Evolutionary conservation across 1,140 invertebrate genomes (phyloP), one percentile per base, ranked within the genome.

Genomic region (Platorchestia sp.): DNA sequence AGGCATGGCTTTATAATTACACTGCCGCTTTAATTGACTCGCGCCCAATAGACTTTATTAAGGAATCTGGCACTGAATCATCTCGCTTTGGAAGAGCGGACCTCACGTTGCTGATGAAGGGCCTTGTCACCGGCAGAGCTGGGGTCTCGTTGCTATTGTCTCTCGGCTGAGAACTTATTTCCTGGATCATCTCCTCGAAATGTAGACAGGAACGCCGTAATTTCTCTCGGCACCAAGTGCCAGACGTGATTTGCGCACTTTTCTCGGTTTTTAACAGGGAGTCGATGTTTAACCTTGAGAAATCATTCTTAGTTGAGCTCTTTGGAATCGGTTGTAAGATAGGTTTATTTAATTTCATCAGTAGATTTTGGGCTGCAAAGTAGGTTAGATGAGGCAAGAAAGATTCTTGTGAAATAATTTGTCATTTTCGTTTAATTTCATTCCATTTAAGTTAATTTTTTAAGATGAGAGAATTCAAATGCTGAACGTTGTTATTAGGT

Each of bases 21-120:
- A 14, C 87, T 36, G 36, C 27, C 87, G n/a, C 87, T 89, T 89
- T 43, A 89, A 89, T 89, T 89, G 87, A 89, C 87, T 27, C 14
- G 87, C 87, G 14, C n/a, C 41, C 87, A 89, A 89, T 89, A 41
- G 87, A 44, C 87, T 89, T 89, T 89, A 89, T 44, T 89, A 44
- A 42, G 87, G 41, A 89, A 89, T 41, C 87, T 42, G 14, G 43
- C 87, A 89, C 59, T 75, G 59, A 75, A 75, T 75, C 59, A 75
- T 75, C 59, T 51, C 6, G 47, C 47, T 51, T 51, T 19, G 59
- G 59, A 75, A 36, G 27, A 36, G 27, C 7, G 59, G 27, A 75
- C 59, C 59, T 36, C 59, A 27, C 10, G 27, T 3, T 1, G 14
- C 59, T 75, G 27, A 75, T 75, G 59, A 75, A 75, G 14, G 59